Evolutionary conservation across 2,888 invertebrate genomes (phyloP), one percentile per base, ranked within the genome.

Genomic region (Tricholauxania praeusta): DNA sequence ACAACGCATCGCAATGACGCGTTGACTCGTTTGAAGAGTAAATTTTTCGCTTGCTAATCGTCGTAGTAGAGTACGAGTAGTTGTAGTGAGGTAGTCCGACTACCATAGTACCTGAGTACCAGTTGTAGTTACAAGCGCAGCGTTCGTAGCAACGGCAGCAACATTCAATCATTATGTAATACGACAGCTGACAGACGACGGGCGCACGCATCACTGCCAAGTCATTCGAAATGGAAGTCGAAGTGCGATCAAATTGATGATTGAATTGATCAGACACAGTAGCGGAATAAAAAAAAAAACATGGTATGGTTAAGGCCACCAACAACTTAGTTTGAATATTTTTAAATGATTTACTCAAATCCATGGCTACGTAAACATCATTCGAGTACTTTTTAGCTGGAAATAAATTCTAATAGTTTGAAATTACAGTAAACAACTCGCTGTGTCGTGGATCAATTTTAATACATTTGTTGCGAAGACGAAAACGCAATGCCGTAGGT

Each of bases 141-240:
- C 19, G 19, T 51, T 60, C 60, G 32, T 19, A 17, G 22, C 53
- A 59, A 53, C 52, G 12, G 49, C 69, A 62, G 62, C 67, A 65
- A 59, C 57, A 59, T 65, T 71, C 71, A 71, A 65, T 71, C 71
- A 71, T 64, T 71, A 71, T 71, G 65, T 59, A 71, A 71, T 57
- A 48, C 57, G 59, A 65, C 71, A 71, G 65, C 51, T 64, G 65
- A 71, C 71, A 71, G 65, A 49, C 57, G 65, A 49, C 52, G 22
- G 65, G 51, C 71, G 65, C 63, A 64, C 62, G 62, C 63, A 64
- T 63, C 64, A 39, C 48, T 52, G 52, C 73, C 62, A 65, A 65
- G 65, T 70, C 73, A 70, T 60, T 70, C 72, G 72, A 67, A 73
- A 64, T 73, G 73, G 59, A 51, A 39, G 28, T 69, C 51, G 59